These are phyloP conservation scores for Drosophila meridionalis DNA, from an alignment of 2,888 invertebrate genomes.

Conservation along the genomic window DNA sequence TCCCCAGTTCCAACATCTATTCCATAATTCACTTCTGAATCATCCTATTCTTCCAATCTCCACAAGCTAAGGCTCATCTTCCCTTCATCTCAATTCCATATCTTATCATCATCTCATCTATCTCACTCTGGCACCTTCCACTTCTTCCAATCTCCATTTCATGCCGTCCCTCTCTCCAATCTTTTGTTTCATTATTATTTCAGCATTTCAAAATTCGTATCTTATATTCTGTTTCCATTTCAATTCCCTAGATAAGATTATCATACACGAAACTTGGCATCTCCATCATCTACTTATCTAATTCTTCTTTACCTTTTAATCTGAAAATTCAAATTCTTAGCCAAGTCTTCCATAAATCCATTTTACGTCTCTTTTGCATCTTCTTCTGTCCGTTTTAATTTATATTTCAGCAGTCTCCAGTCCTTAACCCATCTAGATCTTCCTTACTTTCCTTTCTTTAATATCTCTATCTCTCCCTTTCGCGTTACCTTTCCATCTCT, in stretches of 20 bases:
- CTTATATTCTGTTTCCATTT: neutral
- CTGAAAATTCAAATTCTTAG: neutral
- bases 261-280: neutral
- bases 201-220: neutral
- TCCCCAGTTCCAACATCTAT: neutral
- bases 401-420: neutral
- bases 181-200: neutral
- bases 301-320: neutral
- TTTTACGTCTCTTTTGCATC: neutral
- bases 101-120: neutral
- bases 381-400: neutral
- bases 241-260: neutral
- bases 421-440: neutral
- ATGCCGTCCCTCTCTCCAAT: neutral
- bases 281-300: neutral
- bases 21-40: neutral
- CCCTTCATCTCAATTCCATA: neutral
- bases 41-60: neutral
- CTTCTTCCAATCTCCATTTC: neutral
- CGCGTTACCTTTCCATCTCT: neutral
- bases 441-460: neutral
- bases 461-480: neutral
- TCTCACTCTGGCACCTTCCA: neutral
- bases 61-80: neutral
- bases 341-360: neutral